phyloP scores from a whole-genome alignment of 1,140 invertebrate species.

The Phymorhynchus buccinoides region DNA sequence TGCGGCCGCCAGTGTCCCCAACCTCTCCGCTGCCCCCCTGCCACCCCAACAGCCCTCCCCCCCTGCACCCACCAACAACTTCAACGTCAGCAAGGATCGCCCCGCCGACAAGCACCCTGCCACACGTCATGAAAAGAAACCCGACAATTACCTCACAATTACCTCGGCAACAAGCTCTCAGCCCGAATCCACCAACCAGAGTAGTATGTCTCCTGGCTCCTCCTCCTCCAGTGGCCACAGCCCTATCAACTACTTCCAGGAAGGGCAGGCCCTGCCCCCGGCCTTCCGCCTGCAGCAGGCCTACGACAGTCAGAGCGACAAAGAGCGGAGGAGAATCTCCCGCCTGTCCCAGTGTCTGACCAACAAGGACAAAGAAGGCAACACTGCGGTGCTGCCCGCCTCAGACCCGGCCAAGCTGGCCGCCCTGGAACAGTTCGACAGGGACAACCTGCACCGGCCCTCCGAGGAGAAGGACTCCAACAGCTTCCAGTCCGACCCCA shows the following conservation, averaged over 20 bases:
- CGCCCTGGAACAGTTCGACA: constrained; percentile 42
- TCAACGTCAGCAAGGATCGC: neutral
- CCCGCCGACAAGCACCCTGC: neutral
- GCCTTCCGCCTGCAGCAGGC: constrained; percentile 43
- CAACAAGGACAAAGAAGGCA: constrained; percentile 3
- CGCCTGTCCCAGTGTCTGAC: neutral
- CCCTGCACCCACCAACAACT: neutral
- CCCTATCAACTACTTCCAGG: constrained; percentile 35
- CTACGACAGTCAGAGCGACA: constrained; percentile 38
- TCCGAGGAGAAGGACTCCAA: neutral
- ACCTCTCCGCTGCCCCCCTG: neutral
- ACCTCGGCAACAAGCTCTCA: neutral
- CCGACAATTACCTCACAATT: constrained; percentile 10
- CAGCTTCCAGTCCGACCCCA: constrained; percentile 28
- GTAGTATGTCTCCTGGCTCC: neutral
- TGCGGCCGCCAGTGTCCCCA: neutral
- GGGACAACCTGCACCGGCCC: neutral
- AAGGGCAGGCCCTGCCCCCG: constrained; percentile 38
- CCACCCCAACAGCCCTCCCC: neutral
- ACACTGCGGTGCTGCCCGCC: constrained; percentile 1
- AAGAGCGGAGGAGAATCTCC: constrained; percentile 15
- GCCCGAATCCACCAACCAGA: neutral
- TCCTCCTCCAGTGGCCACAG: neutral
- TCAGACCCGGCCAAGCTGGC: constrained; percentile 45
- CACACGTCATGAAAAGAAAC: neutral